Evolutionary conservation across 2,797 vertebrate genomes (phyloP).

Genomic region (Anabas testudineus): DNA sequence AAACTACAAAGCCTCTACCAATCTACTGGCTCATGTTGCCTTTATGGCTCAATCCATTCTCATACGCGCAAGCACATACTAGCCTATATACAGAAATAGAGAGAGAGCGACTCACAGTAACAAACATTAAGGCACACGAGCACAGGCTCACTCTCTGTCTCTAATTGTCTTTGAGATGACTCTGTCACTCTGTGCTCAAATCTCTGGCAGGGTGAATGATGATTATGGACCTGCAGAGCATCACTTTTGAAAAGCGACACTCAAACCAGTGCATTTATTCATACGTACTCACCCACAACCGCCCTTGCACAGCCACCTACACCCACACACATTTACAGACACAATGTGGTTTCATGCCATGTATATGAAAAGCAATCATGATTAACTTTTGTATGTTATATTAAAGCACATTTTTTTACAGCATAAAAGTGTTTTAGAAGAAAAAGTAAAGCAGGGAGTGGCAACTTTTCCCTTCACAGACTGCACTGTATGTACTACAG

Average conservation of each 20-base stretch:
- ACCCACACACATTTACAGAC: slow-evolving; percentile 15
- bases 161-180: slow-evolving; percentile 67
- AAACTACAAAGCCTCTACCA: slow-evolving; percentile 31
- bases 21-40: slow-evolving; percentile 35
- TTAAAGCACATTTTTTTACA: slow-evolving; percentile 1
- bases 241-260: slow-evolving; percentile 57
- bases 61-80: slow-evolving; percentile 5
- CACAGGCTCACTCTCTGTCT: slow-evolving; percentile 35
- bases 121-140: slow-evolving; percentile 41
- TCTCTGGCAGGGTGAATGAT: slow-evolving; percentile 52
- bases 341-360: slow-evolving; percentile 11
- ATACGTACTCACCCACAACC: slow-evolving; percentile 41
- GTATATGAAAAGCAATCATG: slow-evolving; percentile 8
- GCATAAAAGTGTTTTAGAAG: background rate
- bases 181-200: slow-evolving; percentile 55
- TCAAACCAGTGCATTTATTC: slow-evolving; percentile 54
- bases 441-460: background rate
- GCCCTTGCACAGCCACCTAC: slow-evolving; percentile 31
- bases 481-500: too few species aligned
- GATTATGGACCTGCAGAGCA: slow-evolving; percentile 57
- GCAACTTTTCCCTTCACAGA: background rate
- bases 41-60: slow-evolving; percentile 33
- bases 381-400: slow-evolving; percentile 27
- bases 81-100: slow-evolving; percentile 14
- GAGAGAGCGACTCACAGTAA: slow-evolving; percentile 25